Percentiles rank a stretch among this genome's conserved stretches.
Evolutionary conservation across 1,140 invertebrate species (phyloP).

Genomic region (Kradibia gibbosae): DNA sequence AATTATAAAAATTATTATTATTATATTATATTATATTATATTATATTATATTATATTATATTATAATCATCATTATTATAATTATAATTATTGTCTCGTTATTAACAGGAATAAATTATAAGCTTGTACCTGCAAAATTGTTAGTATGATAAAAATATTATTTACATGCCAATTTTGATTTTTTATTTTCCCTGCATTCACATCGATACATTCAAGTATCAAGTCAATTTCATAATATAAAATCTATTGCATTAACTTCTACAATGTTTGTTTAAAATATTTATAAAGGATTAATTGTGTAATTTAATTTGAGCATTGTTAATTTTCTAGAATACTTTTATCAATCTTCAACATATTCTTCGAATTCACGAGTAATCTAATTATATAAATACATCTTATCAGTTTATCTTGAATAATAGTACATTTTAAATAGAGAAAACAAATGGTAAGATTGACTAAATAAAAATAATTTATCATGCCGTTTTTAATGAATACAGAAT

Average conservation of each 20-base stretch:
- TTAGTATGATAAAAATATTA: slow-evolving; percentile 42
- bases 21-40: background rate
- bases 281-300: background rate
- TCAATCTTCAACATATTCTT: background rate
- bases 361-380: background rate
- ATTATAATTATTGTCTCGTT: slow-evolving; percentile 40
- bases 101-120: slow-evolving; percentile 39
- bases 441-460: background rate
- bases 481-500: too few species aligned
- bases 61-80: slow-evolving; percentile 29
- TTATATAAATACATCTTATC: background rate
- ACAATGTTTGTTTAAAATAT: too few species aligned
- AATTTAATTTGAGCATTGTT: background rate
- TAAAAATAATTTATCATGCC: background rate
- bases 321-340: background rate
- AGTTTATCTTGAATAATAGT: background rate
- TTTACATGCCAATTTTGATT: slow-evolving; percentile 36
- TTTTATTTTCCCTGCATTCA: background rate
- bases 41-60: slow-evolving; percentile 25
- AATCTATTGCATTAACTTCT: background rate
- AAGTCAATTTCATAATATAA: background rate
- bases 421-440: background rate
- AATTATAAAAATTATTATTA: slow-evolving; percentile 37
- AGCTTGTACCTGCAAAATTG: slow-evolving; percentile 49
- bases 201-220: background rate